Base-by-base conservation (phyloP, 2,113 vertebrate species). In the Marmota monax region DNA sequence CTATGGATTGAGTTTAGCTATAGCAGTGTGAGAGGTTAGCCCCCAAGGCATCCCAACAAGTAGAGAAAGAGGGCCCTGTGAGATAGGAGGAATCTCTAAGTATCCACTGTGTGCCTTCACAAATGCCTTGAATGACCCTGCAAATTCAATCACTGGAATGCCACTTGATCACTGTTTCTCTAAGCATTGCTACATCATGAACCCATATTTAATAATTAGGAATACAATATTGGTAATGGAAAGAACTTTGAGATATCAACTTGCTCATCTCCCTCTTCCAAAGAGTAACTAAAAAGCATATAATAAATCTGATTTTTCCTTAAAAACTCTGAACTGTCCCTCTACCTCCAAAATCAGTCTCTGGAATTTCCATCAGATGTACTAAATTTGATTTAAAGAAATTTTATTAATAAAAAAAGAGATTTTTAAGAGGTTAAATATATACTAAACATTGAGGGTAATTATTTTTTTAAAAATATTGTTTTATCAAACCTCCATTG, bases 381-480 rank as follows among this genome's bases (percentile, higher is more conserved):
- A 51, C 17, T 17, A 90, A 39, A n/a, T 32, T 58, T 88, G 3
- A 48, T 37, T 88, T 76, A 10, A 79, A 84, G 27, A 76, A 73
- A 45, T 90, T 2, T 82, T 58, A 78, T 61, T 48, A 80, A 82
- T 29, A 89, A 14, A 89, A 69, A 88, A 88, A 92, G 16, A 90
- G 80, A 63, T 45, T 56, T 79, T 79, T 12, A 45, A 83, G 85
- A 93, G 14, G 10, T 72, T 93, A 95, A 83, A 92, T 39, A 67
- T 61, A 53, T 70, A 51, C 45, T 67, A 86, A 72, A 95, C 72
- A 69, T 61, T 88, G 74, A 72, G 6, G 23, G 12, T 92, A 67
- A 72, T 88, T 94, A 51, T 78, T 73, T 87, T 45, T 87, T 45
- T 45, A 0, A 76, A 80, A 83, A 53, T 48, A 32, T 73, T 83